Base-by-base conservation (phyloP, 2,113 vertebrate genomes). In the Podilymbus podiceps region DNA sequence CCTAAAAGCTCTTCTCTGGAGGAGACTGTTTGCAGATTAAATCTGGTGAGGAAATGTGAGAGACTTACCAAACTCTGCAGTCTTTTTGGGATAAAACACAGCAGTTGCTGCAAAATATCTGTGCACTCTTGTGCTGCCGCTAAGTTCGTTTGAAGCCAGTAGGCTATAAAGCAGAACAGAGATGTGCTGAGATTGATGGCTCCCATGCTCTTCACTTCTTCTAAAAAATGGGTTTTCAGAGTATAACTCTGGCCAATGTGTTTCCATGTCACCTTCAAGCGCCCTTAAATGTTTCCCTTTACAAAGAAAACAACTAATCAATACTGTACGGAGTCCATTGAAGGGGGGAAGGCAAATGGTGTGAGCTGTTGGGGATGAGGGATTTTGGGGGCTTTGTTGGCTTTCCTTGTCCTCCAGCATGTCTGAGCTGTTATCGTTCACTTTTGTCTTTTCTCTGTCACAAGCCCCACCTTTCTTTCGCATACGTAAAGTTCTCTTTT, bases 401-500 rank as follows among this genome's bases (percentile, higher is more conserved):
- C 24, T 83, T 73, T 88, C n/a, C 87, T 63, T 92, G 56, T 82
- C 42, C 9, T 83, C 74, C 42, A 24, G 27, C 16, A 17, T 1
- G 21, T 94, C 78, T 94, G 75, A 91, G 49, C 47, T 75, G 67
- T 88, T 76, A 35, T 33, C 42, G 49, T 62, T 97, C 55, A 95
- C 38, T 91, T 83, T 92, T 88, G 47, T 96, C 80, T 97, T 94
- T 97, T 78, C 81, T 98, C 82, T 86, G 80, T 97, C 97, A 95
- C 97, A 97, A 99, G 99, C 98, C 97, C 98, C 98, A n/a, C 67
- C 97, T 82, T 95, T 98, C 78, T 99, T 99, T 97, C 97, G 95
- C 97, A 98, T 99, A 85, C 98, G 98, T 98, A 98, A 97, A 98
- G 96, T 98, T 95, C 96, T 98, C 95, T 99, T 99, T 97, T 97